Conservation (phyloP, 2,113 vertebrate species). For the Pitta sordida region DNA sequence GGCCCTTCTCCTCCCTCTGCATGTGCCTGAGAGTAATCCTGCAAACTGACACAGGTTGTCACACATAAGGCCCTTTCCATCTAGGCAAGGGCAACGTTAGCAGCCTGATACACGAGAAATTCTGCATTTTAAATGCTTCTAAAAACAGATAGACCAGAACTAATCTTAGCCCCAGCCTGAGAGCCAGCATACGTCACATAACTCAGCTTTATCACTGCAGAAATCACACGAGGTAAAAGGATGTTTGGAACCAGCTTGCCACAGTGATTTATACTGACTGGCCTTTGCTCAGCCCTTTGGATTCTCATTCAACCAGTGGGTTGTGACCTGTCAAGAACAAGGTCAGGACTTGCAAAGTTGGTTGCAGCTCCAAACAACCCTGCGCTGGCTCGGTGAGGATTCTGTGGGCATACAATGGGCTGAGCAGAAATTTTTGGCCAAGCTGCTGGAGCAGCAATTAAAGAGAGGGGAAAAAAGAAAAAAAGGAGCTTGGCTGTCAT, state of each 20-base stretch:
- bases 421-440: not conserved
- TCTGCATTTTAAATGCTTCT: constrained; percentile 41
- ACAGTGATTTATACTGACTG: constrained; percentile 36
- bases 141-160: constrained; percentile 30
- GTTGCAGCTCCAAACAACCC: not conserved
- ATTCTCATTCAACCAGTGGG: not conserved
- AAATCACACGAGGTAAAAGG: constrained; percentile 11
- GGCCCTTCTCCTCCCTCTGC: not conserved
- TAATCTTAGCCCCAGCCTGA: constrained; percentile 1
- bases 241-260: constrained; percentile 28
- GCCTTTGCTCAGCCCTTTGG: not conserved
- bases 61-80: not conserved
- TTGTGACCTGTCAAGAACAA: constrained; percentile 27
- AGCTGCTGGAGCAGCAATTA: not conserved
- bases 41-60: not conserved
- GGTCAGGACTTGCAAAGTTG: not conserved
- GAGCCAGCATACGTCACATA: not conserved
- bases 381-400: not conserved
- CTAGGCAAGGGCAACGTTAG: not conserved
- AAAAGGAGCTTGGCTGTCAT: not conserved
- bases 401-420: no score
- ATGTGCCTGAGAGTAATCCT: not conserved
- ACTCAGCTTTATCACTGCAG: constrained; percentile 38
- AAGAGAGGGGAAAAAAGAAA: no score
- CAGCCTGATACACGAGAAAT: not conserved